A percentile compares a stretch with the other conserved stretches of the same genome.
These are phyloP conservation scores for Amphiprion clarkii DNA, from an alignment of 2,797 vertebrate genomes.

Conservation along the genomic window DNA sequence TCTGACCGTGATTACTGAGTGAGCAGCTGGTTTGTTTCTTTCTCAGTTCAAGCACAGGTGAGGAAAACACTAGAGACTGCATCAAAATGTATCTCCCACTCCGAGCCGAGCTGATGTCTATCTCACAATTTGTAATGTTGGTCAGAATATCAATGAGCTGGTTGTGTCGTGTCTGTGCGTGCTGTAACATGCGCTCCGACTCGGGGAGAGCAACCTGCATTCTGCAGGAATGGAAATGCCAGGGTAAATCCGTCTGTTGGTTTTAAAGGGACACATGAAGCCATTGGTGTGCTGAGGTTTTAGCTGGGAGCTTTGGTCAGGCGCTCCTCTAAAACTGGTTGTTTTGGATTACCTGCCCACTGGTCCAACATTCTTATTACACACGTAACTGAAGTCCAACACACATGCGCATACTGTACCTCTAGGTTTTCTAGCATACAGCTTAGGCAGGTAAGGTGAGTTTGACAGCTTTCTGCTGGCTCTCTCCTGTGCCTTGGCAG, in stretches of 20 bases:
- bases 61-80: slow-evolving; percentile 56
- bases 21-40: slow-evolving; percentile 37
- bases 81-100: slow-evolving; percentile 53
- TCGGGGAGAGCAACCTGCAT: slow-evolving; percentile 43
- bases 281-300: slow-evolving; percentile 54
- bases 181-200: slow-evolving; percentile 40
- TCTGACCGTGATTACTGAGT: slow-evolving; percentile 19
- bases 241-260: slow-evolving; percentile 64
- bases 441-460: slow-evolving; percentile 42
- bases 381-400: slow-evolving; percentile 1
- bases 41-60: slow-evolving; percentile 53
- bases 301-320: slow-evolving; percentile 51
- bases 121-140: slow-evolving; percentile 61
- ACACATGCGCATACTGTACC: not conserved
- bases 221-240: slow-evolving; percentile 69
- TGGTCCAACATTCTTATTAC: slow-evolving; percentile 1
- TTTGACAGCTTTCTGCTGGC: slow-evolving; percentile 51
- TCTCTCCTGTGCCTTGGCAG: slow-evolving; percentile 52
- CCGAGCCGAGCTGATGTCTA: slow-evolving; percentile 54
- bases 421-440: not conserved
- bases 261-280: slow-evolving; percentile 44
- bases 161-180: slow-evolving; percentile 30
- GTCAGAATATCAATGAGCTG: slow-evolving; percentile 67
- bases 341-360: slow-evolving; percentile 52
- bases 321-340: slow-evolving; percentile 44